phyloP scores from a whole-genome alignment of 2,888 invertebrate species.

The Cybosia mesomella region DNA sequence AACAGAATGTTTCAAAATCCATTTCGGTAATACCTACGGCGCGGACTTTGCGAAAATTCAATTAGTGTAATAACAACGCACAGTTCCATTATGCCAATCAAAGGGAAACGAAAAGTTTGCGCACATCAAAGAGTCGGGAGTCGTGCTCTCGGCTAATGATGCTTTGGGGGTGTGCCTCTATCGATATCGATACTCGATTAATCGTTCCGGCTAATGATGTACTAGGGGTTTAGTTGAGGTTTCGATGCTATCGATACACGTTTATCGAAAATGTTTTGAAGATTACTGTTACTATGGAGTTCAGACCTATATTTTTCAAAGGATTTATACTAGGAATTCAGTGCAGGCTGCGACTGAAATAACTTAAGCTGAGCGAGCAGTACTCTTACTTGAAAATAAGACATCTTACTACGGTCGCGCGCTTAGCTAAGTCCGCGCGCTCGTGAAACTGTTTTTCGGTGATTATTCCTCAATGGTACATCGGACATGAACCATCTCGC shows the following conservation, averaged over 20 bases:
- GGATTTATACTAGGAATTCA: no score
- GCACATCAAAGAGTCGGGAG: conserved; percentile 82
- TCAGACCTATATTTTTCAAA: no score
- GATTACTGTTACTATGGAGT: background rate
- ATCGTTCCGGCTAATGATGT: conserved; percentile 44
- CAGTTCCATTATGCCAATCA: conserved; percentile 84
- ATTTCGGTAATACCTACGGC: conserved; percentile 41
- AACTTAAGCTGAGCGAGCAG: no score
- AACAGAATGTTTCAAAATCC: conserved; percentile 53
- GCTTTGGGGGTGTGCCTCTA: conserved; percentile 59
- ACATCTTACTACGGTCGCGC: no score
- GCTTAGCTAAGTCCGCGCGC: no score
- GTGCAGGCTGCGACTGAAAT: no score
- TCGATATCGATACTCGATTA: conserved; percentile 52
- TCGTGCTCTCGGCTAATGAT: conserved; percentile 67
- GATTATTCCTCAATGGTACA: no score
- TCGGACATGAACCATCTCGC: no score
- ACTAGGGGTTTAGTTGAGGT: conserved; percentile 40
- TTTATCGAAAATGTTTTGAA: conserved; percentile 14
- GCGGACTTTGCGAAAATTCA: conserved; percentile 78
- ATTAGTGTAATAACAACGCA: conserved; percentile 83
- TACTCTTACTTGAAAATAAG: no score
- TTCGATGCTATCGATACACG: conserved; percentile 31
- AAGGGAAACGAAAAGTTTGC: conserved; percentile 83
- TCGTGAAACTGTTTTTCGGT: no score